Evolutionary conservation across 2,888 invertebrate genomes (phyloP).

Genomic region (Panopea generosa): DNA sequence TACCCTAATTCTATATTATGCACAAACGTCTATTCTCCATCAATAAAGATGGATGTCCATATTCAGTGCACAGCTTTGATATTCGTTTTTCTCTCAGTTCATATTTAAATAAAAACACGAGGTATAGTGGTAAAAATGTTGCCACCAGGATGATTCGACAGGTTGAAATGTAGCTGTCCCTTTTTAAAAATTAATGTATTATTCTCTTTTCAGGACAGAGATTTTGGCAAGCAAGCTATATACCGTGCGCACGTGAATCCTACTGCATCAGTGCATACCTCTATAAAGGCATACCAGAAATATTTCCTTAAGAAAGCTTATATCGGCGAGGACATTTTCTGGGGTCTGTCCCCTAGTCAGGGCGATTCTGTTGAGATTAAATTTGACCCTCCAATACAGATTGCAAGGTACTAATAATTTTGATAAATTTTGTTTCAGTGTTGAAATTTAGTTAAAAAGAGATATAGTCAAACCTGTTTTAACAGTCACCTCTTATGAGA

Average conservation of each 20-base stretch:
- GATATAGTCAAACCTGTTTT: too few species aligned
- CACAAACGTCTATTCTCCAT: too few species aligned
- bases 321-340: conserved; percentile 94
- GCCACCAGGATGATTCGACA: too few species aligned
- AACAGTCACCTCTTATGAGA: too few species aligned
- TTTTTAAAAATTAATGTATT: background rate
- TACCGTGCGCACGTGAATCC: conserved; percentile 87
- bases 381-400: conserved; percentile 90
- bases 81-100: too few species aligned
- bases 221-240: conserved; percentile 92
- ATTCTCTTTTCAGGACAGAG: conserved; percentile 90
- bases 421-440: too few species aligned
- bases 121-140: too few species aligned
- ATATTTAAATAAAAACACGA: too few species aligned
- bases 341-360: conserved; percentile 94
- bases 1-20: too few species aligned
- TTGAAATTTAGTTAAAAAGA: background rate
- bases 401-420: conserved; percentile 90
- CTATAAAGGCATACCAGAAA: conserved; percentile 92
- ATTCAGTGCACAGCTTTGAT: too few species aligned
- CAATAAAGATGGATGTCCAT: too few species aligned
- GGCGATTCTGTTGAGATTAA: conserved; percentile 93
- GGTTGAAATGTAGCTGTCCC: too few species aligned
- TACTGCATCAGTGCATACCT: conserved; percentile 88
- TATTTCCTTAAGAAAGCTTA: conserved; percentile 93